A percentile compares a stretch with the other conserved stretches of the same genome.
These are phyloP conservation scores for Poecile montanus DNA, from an alignment of 2,797 vertebrate species.

Conservation along the genomic window DNA sequence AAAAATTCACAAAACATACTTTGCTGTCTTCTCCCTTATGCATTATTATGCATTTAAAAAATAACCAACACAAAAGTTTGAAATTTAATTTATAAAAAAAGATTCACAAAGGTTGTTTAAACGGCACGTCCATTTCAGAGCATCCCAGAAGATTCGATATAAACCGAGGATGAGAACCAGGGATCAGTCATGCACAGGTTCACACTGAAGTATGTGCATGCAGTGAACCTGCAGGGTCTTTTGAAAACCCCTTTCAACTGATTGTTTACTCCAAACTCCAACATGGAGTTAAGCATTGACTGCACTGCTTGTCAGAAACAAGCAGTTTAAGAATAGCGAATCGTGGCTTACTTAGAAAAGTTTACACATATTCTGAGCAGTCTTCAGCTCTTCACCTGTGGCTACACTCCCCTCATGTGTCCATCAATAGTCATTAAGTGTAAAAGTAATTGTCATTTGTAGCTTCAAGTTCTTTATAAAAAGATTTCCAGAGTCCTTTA, in stretches of 20 bases:
- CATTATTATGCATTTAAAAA: not conserved
- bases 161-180: not conserved
- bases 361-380: constrained; percentile 5
- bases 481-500: constrained; percentile 10
- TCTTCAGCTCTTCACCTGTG: not conserved
- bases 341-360: not conserved
- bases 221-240: not conserved
- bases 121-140: fast-evolving
- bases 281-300: not conserved
- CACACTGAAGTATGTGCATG: not conserved
- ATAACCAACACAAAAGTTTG: not conserved
- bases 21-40: not conserved
- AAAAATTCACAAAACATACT: not conserved
- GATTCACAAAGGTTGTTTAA: not conserved
- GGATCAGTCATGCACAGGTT: not conserved
- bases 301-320: constrained; percentile 4
- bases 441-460: not conserved
- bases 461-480: constrained; percentile 23
- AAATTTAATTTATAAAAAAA: not conserved
- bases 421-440: not conserved
- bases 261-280: constrained; percentile 28
- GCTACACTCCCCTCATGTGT: not conserved
- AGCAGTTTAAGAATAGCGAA: not conserved
- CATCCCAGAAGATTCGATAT: not conserved
- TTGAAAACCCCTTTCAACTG: not conserved